Conservation (phyloP, 1,140 invertebrate genomes). For the Polypedilum pembai region DNA sequence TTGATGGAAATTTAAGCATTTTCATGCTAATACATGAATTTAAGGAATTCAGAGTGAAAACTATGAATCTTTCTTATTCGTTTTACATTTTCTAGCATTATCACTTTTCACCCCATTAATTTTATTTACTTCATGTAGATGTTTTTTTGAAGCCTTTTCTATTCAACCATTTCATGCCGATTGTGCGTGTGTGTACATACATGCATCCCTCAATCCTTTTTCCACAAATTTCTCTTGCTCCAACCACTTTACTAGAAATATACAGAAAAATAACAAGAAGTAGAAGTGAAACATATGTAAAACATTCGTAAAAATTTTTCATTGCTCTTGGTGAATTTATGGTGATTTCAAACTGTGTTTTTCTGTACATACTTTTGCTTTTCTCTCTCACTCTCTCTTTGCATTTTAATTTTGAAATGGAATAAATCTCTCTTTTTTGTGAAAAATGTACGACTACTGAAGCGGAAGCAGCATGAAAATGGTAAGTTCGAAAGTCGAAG, state of each 20-base stretch:
- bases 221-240: no score
- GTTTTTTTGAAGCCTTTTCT: not conserved
- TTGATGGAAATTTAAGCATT: not conserved
- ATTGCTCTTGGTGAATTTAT: no score
- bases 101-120: conserved; percentile 27
- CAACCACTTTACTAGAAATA: no score
- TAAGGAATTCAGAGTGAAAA: not conserved
- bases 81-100: not conserved
- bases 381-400: not conserved
- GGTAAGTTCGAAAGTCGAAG: no score
- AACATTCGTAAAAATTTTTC: not conserved
- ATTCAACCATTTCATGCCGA: conserved; percentile 11
- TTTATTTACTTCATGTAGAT: conserved; percentile 27
- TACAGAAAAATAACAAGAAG: no score
- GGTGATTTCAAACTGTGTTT: no score
- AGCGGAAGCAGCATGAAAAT: no score
- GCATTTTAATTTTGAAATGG: not conserved
- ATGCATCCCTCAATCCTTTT: no score
- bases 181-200: not conserved
- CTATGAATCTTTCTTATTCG: not conserved
- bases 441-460: no score
- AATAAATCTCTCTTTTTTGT: no score
- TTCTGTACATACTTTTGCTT: not conserved
- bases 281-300: conserved; percentile 6
- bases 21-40: not conserved